phyloP scores from a whole-genome alignment of 2,113 vertebrate species.

The Syngnathus typhle region DNA sequence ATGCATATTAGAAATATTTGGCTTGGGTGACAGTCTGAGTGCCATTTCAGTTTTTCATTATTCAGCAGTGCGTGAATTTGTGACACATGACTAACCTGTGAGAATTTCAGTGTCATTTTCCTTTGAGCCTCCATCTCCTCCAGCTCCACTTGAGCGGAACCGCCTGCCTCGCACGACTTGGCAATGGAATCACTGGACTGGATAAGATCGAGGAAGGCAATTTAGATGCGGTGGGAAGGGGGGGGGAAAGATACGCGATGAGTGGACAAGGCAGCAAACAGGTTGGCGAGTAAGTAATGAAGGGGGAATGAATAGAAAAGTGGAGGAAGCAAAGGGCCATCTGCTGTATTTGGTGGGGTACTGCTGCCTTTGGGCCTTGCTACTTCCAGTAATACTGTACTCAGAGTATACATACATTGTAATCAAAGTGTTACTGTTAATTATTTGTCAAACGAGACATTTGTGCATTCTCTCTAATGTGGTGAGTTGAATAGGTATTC shows the following conservation, averaged over 20 bases:
- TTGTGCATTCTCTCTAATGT: no score
- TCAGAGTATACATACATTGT: neutral
- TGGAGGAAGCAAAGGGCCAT: neutral
- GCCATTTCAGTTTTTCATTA: neutral
- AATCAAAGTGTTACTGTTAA: neutral
- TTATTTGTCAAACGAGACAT: no score
- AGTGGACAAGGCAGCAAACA: neutral
- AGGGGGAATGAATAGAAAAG: neutral
- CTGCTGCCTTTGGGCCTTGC: neutral
- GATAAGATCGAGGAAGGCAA: conserved; percentile 8
- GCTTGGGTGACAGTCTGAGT: neutral
- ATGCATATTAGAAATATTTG: neutral
- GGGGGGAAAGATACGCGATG: neutral
- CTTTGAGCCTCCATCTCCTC: conserved; percentile 77
- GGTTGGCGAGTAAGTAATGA: neutral
- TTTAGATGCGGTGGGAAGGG: neutral
- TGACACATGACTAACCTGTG: conserved; percentile 73
- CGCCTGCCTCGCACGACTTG: conserved; percentile 75
- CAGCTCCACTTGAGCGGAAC: conserved; percentile 79
- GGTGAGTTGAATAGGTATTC: no score
- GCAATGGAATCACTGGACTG: conserved; percentile 78
- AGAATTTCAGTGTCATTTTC: conserved; percentile 76
- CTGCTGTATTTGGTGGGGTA: neutral
- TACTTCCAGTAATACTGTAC: neutral
- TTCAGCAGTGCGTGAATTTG: neutral